Evolutionary conservation across 1,140 invertebrate species (phyloP).

Genomic region (Zeugodacus cucurbitae): DNA sequence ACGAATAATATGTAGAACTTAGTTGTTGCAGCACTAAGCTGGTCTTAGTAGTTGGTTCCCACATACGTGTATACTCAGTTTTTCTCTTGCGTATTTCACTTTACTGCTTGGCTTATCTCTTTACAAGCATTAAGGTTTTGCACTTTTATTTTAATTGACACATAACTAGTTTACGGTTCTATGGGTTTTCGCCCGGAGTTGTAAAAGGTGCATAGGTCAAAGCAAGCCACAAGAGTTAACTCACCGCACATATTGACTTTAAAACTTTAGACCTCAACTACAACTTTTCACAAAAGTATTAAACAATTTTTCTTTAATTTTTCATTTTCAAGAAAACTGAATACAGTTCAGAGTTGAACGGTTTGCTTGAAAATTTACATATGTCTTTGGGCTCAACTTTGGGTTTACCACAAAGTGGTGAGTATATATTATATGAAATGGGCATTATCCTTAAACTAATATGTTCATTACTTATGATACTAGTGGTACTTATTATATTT

Average conservation of each 20-base stretch:
- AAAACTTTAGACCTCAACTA: background rate
- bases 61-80: background rate
- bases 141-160: conserved; percentile 12
- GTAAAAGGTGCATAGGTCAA: background rate
- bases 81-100: background rate
- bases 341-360: conserved; percentile 59
- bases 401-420: conserved; percentile 63
- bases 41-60: background rate
- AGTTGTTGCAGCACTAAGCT: background rate
- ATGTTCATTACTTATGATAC: too few relatives aligned
- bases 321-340: conserved; percentile 57
- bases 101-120: background rate
- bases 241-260: background rate
- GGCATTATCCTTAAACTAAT: too few relatives aligned
- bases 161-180: background rate
- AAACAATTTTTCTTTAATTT: background rate
- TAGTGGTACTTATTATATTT: background rate
- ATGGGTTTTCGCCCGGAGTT: background rate
- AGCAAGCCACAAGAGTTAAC: too few relatives aligned
- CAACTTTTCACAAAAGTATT: background rate
- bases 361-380: conserved; percentile 62
- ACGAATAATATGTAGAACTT: background rate
- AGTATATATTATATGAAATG: conserved; percentile 36
- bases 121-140: background rate
- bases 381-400: conserved; percentile 60